Evolutionary conservation across 2,797 vertebrate genomes (phyloP).

Genomic region (Artibeus jamaicensis): DNA sequence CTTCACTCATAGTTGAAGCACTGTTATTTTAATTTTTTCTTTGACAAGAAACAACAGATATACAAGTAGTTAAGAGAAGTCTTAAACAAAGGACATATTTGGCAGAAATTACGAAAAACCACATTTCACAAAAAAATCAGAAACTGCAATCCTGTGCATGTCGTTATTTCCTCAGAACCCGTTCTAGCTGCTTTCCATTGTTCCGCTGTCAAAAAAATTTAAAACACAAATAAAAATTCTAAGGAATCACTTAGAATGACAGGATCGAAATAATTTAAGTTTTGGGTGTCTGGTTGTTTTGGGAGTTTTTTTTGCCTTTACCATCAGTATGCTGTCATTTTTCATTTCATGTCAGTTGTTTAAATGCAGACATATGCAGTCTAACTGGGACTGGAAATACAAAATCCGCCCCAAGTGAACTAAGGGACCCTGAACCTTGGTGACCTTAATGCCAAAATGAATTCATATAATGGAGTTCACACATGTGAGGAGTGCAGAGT

Average conservation of each 20-base stretch:
- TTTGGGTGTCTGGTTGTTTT: neutral
- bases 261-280: neutral
- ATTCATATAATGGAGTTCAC: neutral
- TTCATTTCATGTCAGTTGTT: neutral
- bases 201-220: neutral
- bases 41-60: neutral
- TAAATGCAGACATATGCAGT: neutral
- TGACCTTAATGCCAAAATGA: neutral
- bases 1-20: neutral
- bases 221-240: neutral
- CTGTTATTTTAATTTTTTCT: conserved; percentile 15
- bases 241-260: neutral
- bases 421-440: neutral
- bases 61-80: neutral
- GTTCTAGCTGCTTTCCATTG: neutral
- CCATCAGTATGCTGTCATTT: neutral
- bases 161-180: neutral
- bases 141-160: neutral
- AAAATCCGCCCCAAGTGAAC: neutral
- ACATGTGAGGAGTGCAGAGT: neutral
- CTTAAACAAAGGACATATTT: neutral
- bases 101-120: neutral
- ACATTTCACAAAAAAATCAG: neutral
- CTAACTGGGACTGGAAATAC: neutral
- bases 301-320: neutral